Evolutionary conservation across 2,797 vertebrate genomes (phyloP), one percentile per base, ranked within the genome.

Genomic region (Gymnodraco acuticeps): DNA sequence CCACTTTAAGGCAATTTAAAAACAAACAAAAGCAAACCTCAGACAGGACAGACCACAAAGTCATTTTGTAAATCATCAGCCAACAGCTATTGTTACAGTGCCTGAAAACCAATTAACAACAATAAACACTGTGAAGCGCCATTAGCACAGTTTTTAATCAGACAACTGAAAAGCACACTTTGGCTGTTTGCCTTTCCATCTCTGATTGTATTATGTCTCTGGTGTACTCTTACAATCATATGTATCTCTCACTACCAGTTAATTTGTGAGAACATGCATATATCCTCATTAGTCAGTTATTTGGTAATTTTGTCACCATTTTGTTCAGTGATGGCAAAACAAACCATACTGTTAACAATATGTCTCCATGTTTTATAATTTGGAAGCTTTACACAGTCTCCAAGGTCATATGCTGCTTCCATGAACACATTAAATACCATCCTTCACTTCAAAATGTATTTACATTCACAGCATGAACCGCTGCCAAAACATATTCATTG

Each of bases 381-480:
- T 67, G 11, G 2, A 64, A 20, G 14, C 31, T 45, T n/a, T 0
- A 42, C 5, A 1, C 8, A 67, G 16, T 68, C 14, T 70, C 45
- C 50, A 77, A 62, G 46, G 56, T 8, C 31, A 33, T 47, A 51
- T 20, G 13, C 52, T 41, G 19, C 45, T 33, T 51, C 20, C 10
- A 9, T 50, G 31, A 31, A 59, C 17, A 55, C 55, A 73, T 78
- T 15, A 9, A 54, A 33, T 59, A 47, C 15, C 19, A 52, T 42
- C 20, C 19, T 16, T 74, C 53, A 61, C 17, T 38, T 69, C 15
- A 77, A 69, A 64, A 71, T 59, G 8, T n/a, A 86, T 87, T 78
- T 84, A 27, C 75, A 86, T 81, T 59, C 64, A 55, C 7, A 47
- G 42, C 20, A 31, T 72, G 47, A 58, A 53, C 68, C 38, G 41